A percentile compares a stretch with the other conserved stretches of the same genome.
Conservation (phyloP, 2,113 vertebrate genomes). For the Scartelaos histophorus region DNA sequence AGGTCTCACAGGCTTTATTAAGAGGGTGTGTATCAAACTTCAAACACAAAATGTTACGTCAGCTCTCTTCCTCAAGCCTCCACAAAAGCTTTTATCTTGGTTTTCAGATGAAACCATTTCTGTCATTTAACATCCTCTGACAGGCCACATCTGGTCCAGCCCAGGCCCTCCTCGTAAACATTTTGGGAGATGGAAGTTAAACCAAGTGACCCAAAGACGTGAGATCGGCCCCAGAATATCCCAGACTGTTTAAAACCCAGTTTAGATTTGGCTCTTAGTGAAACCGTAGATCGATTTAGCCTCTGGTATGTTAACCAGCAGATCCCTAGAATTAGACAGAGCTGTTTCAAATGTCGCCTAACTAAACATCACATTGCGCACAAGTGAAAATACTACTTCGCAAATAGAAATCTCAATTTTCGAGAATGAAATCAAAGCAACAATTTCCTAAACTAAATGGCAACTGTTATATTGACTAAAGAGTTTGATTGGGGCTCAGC, state of each 20-base stretch:
- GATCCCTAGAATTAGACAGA: constrained; percentile 43
- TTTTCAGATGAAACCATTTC: constrained; percentile 40
- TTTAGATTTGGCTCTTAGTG: constrained; percentile 53
- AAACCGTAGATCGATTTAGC: constrained; percentile 57
- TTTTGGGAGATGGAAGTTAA: constrained; percentile 46
- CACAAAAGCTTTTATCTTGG: neutral
- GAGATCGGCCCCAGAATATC: constrained; percentile 50
- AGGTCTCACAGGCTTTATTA: neutral
- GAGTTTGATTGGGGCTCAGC: too few species aligned
- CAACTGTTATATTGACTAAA: too few species aligned
- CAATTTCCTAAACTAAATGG: too few species aligned
- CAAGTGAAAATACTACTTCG: neutral
- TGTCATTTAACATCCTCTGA: constrained; percentile 51
- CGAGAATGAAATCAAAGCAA: too few species aligned
- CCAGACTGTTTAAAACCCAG: constrained; percentile 37
- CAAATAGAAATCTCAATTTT: neutral
- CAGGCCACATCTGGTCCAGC: constrained; percentile 50
- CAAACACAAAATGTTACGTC: constrained; percentile 13
- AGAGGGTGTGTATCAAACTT: neutral
- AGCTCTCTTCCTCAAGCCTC: neutral
- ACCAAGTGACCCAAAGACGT: constrained; percentile 33
- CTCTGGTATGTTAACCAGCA: constrained; percentile 54
- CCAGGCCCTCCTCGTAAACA: constrained; percentile 46
- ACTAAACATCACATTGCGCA: neutral
- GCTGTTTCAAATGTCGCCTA: constrained; percentile 16